Percentiles rank a stretch among this genome's conserved stretches.
phyloP scores from a whole-genome alignment of 2,797 vertebrate species.

The Sebastes iracundus region DNA sequence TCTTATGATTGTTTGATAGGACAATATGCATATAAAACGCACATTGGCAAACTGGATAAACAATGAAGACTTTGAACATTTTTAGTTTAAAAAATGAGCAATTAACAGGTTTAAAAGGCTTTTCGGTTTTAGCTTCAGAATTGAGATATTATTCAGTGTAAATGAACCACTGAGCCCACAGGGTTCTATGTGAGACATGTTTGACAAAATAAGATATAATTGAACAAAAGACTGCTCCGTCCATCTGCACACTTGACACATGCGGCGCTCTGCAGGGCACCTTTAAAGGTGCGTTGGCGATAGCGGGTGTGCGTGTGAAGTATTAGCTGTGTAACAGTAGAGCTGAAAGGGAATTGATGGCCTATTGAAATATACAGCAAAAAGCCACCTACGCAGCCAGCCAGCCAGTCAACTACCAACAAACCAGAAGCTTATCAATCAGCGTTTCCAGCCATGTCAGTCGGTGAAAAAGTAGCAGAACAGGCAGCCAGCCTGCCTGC shows the following conservation, averaged over 20 bases:
- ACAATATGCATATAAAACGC: not conserved
- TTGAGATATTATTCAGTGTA: not conserved
- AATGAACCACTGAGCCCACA: not conserved
- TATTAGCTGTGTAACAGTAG: not conserved
- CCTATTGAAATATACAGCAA: conserved; percentile 42
- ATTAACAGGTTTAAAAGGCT: not conserved
- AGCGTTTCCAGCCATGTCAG: not conserved
- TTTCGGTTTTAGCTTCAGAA: not conserved
- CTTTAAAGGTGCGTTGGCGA: conserved; percentile 13
- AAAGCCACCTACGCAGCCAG: not conserved
- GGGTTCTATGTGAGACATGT: not conserved
- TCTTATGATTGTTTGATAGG: not conserved
- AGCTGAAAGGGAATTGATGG: conserved; percentile 22
- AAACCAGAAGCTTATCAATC: conserved; percentile 41
- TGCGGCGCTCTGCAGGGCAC: conserved; percentile 6
- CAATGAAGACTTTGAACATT: not conserved
- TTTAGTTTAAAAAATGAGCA: not conserved
- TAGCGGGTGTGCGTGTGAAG: conserved; percentile 18
- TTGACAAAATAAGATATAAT: not conserved
- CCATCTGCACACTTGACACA: not conserved
- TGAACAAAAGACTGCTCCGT: not conserved
- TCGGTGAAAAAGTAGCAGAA: conserved; percentile 23
- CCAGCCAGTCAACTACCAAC: not conserved
- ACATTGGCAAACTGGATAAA: not conserved
- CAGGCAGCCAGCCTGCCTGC: conserved; percentile 1